A percentile compares a stretch with the other conserved stretches of the same genome.
Evolutionary conservation across 2,113 vertebrate genomes (phyloP).

Genomic region (Chaetura pelagica): DNA sequence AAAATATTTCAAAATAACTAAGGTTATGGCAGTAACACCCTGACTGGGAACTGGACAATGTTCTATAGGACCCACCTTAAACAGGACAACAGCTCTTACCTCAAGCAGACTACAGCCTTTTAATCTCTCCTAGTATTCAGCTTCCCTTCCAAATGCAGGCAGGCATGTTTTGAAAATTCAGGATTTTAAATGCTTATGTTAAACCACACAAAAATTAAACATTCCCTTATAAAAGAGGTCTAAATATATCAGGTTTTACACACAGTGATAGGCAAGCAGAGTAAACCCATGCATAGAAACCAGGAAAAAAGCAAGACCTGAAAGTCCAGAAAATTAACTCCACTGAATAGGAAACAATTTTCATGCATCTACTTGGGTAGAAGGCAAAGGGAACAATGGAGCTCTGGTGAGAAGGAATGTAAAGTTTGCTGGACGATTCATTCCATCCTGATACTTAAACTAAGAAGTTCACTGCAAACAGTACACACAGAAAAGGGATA

Average conservation of each 20-base stretch:
- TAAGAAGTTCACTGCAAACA: background rate
- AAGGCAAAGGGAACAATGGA: background rate
- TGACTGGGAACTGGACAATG: background rate
- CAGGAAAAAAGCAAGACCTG: background rate
- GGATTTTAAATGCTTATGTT: background rate
- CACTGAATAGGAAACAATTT: background rate
- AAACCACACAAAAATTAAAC: background rate
- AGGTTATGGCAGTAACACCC: background rate
- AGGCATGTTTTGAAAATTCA: background rate
- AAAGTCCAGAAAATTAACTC: background rate
- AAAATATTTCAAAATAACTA: background rate
- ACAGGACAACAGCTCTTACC: background rate
- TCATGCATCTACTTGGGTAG: background rate
- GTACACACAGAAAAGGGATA: fast-evolving
- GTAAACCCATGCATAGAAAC: background rate
- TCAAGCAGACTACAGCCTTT: background rate
- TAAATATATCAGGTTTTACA: background rate
- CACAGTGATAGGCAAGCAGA: background rate
- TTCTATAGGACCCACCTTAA: background rate
- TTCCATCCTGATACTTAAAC: background rate
- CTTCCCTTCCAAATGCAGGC: background rate
- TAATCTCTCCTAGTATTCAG: background rate
- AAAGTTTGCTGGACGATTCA: background rate
- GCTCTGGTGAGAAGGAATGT: background rate
- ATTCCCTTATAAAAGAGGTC: background rate